Base-by-base conservation (phyloP, 2,888 invertebrate genomes). In the Ceramica pisi region DNA sequence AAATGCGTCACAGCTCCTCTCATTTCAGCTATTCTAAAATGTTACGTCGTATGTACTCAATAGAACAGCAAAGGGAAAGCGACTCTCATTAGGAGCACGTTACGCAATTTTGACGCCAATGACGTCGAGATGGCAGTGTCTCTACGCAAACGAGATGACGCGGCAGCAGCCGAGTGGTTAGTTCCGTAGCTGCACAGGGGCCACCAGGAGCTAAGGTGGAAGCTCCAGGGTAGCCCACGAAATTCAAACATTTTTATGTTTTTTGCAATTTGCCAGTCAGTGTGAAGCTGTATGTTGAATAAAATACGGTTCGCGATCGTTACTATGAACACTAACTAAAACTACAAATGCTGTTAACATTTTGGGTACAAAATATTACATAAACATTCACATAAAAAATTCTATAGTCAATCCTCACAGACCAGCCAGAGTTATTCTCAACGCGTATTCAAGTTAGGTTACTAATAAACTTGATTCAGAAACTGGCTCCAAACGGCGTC, bases 401-500 rank as follows among this genome's bases (percentile, higher is more conserved):
- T 65, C 67, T 61, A 56, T 41, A 67, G 26, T 61, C 38, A 67
- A 59, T 55, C 51, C 41, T 65, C 64, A 35, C 50, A 59, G 57
- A 44, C 63, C 55, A 59, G 50, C 26, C 63, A 60, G 55, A 81
- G 38, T 57, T 63, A 68, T 66, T 72, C 82, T 57, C 56, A 55
- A 57, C 70, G 21, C 67, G 56, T 55, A 80, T 74, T 73, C 76
- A 78, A 80, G 83, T 76, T 79, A 78, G 57, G 63, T 76, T 71
- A 80, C 85, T 79, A 76, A 81, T 75, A 88, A 89, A 90, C 89
- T 86, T 84, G 88, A 85, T 88, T 86, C 83, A 80, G 76, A 86
- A 88, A 87, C 90, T 75, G 80, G 89, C 84, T 86, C 73, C 65
- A 78, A 77, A 75, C 80, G 81, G 71, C 72, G 75, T 67, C 79